phyloP scores from a whole-genome alignment of 2,888 invertebrate genomes.

The Agonopterix arenella region DNA sequence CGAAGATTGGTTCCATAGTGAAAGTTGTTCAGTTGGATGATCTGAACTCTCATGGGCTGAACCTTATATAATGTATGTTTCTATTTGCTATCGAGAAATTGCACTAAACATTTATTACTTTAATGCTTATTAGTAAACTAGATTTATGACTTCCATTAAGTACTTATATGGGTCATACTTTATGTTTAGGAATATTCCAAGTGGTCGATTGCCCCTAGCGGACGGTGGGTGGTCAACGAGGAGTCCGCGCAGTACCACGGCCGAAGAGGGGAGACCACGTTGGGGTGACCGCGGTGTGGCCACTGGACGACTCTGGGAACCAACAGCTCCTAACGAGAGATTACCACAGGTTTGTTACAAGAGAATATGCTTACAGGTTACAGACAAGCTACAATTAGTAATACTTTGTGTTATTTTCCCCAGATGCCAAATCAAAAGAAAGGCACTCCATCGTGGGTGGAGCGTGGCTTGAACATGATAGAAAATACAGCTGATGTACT shows the following conservation, averaged over 20 bases:
- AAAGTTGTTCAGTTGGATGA: too few species aligned
- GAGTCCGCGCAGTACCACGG: slow-evolving; percentile 44
- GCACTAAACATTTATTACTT: not conserved
- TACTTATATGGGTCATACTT: not conserved
- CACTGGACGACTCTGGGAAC: slow-evolving; percentile 82
- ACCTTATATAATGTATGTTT: too few species aligned
- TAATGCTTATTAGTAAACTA: not conserved
- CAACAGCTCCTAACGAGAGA: slow-evolving; percentile 66
- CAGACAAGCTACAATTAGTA: not conserved
- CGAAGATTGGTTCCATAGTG: too few species aligned
- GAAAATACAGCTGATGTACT: slow-evolving; percentile 72
- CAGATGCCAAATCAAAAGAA: slow-evolving; percentile 71
- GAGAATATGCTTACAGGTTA: not conserved
- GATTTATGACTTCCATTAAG: not conserved
- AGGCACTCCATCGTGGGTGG: slow-evolving; percentile 76
- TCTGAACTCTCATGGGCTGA: too few species aligned
- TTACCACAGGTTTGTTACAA: slow-evolving; percentile 58
- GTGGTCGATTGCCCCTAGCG: not conserved
- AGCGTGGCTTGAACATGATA: slow-evolving; percentile 73
- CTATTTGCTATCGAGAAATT: not conserved
- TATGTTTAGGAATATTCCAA: not conserved
- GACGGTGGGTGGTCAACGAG: slow-evolving; percentile 48
- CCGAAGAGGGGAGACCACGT: slow-evolving; percentile 80
- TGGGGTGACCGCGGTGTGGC: slow-evolving; percentile 86
- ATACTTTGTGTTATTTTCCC: not conserved